phyloP scores from a whole-genome alignment of 1,140 invertebrate species.

The Muscidifurax raptorellus region DNA sequence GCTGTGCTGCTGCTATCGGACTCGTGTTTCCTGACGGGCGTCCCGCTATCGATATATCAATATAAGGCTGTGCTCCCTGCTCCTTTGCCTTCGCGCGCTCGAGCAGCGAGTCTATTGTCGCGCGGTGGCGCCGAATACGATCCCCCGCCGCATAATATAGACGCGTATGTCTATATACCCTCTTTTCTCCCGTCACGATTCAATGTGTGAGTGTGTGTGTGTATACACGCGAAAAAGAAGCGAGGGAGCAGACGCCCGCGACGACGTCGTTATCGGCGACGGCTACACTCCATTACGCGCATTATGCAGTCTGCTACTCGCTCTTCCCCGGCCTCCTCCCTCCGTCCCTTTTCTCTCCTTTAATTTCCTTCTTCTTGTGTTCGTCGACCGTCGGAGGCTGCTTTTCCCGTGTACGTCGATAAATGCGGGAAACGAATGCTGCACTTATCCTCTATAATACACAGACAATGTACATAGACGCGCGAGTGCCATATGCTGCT shows the following conservation, averaged over 20 bases:
- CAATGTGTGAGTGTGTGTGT: neutral
- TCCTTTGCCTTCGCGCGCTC: conserved; percentile 1
- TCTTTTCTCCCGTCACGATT: neutral
- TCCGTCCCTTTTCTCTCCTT: conserved; percentile 8
- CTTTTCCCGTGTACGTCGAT: too few relatives aligned
- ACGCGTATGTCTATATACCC: neutral
- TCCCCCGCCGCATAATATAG: conserved; percentile 3
- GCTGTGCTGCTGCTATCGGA: conserved; percentile 32
- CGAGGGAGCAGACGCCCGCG: too few relatives aligned
- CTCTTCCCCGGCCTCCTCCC: neutral
- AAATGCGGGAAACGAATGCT: neutral
- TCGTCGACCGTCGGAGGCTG: too few relatives aligned
- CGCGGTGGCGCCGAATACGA: conserved; percentile 9
- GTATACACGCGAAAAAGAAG: neutral
- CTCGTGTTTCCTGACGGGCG: conserved; percentile 36
- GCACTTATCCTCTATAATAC: neutral
- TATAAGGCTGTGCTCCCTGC: conserved; percentile 21
- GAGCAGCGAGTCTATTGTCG: neutral
- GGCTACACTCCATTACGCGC: conserved; percentile 11
- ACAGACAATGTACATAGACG: too few relatives aligned
- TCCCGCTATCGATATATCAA: conserved; percentile 44
- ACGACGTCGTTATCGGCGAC: conserved; percentile 42
- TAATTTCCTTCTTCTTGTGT: conserved; percentile 39
- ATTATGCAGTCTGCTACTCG: neutral
- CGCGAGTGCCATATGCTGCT: too few relatives aligned